A percentile compares a stretch with the other conserved stretches of the same genome.
phyloP scores from a whole-genome alignment of 2,888 invertebrate species.

The Meiosimyza decipiens region DNA sequence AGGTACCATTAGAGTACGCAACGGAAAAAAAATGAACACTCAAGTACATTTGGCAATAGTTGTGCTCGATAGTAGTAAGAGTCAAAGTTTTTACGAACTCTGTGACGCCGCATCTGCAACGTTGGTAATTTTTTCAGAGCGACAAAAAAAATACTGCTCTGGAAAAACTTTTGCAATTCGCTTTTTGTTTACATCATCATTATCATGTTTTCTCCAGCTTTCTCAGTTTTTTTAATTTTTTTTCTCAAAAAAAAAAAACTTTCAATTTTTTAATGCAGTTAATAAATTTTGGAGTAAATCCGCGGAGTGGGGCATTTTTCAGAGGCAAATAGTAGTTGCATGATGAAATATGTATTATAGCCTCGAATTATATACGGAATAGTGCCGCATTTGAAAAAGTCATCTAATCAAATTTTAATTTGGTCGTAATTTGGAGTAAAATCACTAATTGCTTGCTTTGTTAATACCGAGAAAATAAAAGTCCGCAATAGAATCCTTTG shows the following conservation, averaged over 20 bases:
- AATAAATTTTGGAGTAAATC: no score
- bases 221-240: neutral
- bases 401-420: no score
- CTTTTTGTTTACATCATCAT: constrained; percentile 28
- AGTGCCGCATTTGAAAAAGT: no score
- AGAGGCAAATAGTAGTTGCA: no score
- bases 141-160: neutral
- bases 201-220: constrained; percentile 17
- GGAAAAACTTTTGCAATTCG: constrained; percentile 25
- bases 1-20: neutral
- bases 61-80: constrained; percentile 9
- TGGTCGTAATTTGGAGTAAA: no score
- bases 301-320: neutral
- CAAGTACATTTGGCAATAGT: constrained; percentile 29
- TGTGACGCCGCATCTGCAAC: constrained; percentile 18
- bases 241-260: no score
- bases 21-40: constrained; percentile 1
- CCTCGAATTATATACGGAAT: no score
- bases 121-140: neutral
- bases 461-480: no score
- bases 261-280: no score
- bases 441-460: no score
- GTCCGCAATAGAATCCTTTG: no score
- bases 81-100: constrained; percentile 32
- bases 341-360: no score